Base-by-base conservation (phyloP, 1,140 invertebrate genomes). In the Cheumatopsyche charites region DNA sequence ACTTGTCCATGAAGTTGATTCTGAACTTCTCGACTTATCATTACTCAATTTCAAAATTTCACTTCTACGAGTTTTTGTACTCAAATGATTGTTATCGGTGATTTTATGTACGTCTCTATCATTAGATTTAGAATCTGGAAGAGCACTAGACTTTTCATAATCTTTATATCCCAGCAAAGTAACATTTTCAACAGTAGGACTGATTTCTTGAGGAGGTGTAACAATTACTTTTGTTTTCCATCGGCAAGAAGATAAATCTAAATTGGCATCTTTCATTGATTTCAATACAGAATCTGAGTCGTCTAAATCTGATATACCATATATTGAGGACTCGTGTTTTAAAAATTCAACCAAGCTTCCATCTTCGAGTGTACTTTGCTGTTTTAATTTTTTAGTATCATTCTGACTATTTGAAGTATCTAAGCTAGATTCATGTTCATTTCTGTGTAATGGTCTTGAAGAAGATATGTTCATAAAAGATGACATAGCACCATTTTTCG, bases 11-110 rank as follows among this genome's bases (percentile, higher is more conserved):
- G 86, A 87, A 45, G 87, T 86, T 4, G 85, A 87, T 77, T 90
- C 89, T 5, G 88, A 89, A 73, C 88, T 90, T 78, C 87, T 83
- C 0, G 89, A 90, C 72, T 87, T 85, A 77, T 90, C 88, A 36
- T 84, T 85, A 73, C 86, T 88, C 66, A 87, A 80, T 78, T 89
- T 89, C 13, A 89, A 85, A 73, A 82, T 79, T 81, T 81, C 83
- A 77, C 77, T 85, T 72, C 79, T 79, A 76, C 82, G 83, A 1
- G 78, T 81, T 73, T 82, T 84, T 5, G 85, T 80, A 29, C 81
- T 80, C 25, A 87, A 75, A 67, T 85, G 79, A 29, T 80, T 79
- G 75, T 77, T 81, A 62, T 81, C 79, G 42, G 80, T 79, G 47
- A 77, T 76, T 76, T 82, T 82, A 21, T 74, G 75, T 70, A 80